Base-by-base conservation (phyloP, 2,888 invertebrate species). In the Thelaira solivaga region DNA sequence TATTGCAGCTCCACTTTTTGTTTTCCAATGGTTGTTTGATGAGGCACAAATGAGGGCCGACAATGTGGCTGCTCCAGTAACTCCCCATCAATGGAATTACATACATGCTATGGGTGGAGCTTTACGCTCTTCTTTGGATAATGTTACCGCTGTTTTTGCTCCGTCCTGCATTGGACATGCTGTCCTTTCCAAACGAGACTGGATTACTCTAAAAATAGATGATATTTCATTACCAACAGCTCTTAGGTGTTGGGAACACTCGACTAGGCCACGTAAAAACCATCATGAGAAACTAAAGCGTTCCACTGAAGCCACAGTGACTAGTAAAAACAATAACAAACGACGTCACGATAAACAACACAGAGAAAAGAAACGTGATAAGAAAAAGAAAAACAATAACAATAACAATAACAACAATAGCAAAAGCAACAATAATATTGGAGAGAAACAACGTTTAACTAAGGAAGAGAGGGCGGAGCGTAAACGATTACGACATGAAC, bases 11-110 rank as follows among this genome's bases (percentile, higher is more conserved):
- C 96, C 97, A 0, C 91, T 97, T 24, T 98, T 97, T 87, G 94
- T 98, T 22, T 96, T 97, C 87, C 97, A 97, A 91, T 97, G 97
- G 93, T 91, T 97, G 57, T 97, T 97, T 88, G 97, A 98, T 87
- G 97, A 97, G 86, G 97, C 97, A 2, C 97, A 97, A 90, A 93
- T 98, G 91, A 93, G 95, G 29, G 96, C 95, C 0, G 96, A 97
- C 87, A 97, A 97, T 83, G 96, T 97, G 1, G 95, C 96, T 0
- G 93, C 96, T 0, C 97, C 97, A 1, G 93, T 95, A 2, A 94
- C 96, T 11, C 94, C 95, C 65, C 93, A 95, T 74, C 97, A 97
- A 85, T 97, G 97, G 97, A 95, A 97, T 83, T 96, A 96, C 84
- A 96, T 97, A 75, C 96, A 97, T 86, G 93, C 94, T 85, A 95